Conservation (phyloP, 2,113 vertebrate species). For the Rhabdornis inornatus region DNA sequence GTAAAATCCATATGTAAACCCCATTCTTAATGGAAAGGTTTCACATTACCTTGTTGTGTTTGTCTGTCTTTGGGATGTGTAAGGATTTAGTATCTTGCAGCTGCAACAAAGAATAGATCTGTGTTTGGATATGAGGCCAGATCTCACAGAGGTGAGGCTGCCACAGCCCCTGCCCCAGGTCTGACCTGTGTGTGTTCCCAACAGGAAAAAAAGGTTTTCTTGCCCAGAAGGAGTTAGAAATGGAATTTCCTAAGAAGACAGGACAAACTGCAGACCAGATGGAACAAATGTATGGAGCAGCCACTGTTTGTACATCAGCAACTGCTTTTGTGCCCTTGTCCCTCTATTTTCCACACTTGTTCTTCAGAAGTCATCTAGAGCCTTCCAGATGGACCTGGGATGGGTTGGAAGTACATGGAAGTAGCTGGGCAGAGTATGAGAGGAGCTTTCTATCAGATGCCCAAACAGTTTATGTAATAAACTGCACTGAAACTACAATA, state of each 20-base stretch:
- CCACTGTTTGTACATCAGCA: background rate
- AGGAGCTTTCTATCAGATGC: background rate
- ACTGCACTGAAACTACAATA: background rate
- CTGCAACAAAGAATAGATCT: background rate
- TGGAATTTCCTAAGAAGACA: background rate
- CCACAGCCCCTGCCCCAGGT: background rate
- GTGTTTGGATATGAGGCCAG: background rate
- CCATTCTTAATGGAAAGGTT: background rate
- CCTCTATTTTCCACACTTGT: background rate
- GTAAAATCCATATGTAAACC: background rate
- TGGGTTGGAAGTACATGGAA: background rate
- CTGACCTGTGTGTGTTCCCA: accelerated
- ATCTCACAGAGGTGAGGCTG: background rate
- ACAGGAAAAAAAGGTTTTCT: background rate
- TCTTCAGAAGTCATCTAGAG: background rate
- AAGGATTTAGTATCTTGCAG: background rate
- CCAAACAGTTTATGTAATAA: background rate
- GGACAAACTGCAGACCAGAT: background rate
- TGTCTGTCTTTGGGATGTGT: background rate
- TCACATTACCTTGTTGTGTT: background rate
- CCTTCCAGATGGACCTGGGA: background rate
- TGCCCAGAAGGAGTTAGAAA: background rate
- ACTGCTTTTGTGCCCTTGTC: background rate
- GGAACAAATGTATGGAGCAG: background rate
- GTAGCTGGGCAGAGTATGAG: background rate